These are phyloP conservation scores for Ploceus nigricollis DNA, from an alignment of 2,113 vertebrate genomes.

Conservation along the genomic window DNA sequence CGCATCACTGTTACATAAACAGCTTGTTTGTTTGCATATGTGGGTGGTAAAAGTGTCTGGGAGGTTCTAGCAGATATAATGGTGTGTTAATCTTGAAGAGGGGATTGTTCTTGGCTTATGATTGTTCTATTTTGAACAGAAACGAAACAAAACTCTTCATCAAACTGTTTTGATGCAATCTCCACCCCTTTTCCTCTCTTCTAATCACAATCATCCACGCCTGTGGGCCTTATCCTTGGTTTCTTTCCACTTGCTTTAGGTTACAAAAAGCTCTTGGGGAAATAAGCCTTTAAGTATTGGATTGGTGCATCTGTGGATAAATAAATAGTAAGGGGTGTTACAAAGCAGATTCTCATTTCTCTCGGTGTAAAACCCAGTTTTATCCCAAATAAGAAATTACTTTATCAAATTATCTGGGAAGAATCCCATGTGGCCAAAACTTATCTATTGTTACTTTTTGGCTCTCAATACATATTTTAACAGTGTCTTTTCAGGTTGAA, in stretches of 20 bases:
- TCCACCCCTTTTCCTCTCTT: not conserved
- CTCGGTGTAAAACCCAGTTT: not conserved
- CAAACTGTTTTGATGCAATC: not conserved
- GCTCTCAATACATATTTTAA: not conserved
- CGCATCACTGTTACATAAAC: not conserved
- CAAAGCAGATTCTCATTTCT: not conserved
- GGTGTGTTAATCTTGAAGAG: not conserved
- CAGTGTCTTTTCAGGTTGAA: not conserved
- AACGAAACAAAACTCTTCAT: not conserved
- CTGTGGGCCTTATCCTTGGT: not conserved
- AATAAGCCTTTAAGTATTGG: not conserved
- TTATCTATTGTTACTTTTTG: not conserved
- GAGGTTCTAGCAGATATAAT: not conserved
- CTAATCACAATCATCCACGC: not conserved
- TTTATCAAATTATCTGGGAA: not conserved
- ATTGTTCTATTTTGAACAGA: not conserved
- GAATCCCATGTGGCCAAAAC: not conserved
- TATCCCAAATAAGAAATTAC: not conserved
- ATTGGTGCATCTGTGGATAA: not conserved
- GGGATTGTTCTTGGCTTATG: not conserved
- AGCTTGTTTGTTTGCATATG: not conserved
- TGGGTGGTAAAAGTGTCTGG: not conserved
- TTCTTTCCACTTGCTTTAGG: not conserved
- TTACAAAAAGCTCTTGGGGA: not conserved
- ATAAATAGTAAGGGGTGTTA: not conserved